A percentile compares a stretch with the other conserved stretches of the same genome.
Evolutionary conservation across 2,888 invertebrate genomes (phyloP).

Genomic region (Pollenia angustigena): DNA sequence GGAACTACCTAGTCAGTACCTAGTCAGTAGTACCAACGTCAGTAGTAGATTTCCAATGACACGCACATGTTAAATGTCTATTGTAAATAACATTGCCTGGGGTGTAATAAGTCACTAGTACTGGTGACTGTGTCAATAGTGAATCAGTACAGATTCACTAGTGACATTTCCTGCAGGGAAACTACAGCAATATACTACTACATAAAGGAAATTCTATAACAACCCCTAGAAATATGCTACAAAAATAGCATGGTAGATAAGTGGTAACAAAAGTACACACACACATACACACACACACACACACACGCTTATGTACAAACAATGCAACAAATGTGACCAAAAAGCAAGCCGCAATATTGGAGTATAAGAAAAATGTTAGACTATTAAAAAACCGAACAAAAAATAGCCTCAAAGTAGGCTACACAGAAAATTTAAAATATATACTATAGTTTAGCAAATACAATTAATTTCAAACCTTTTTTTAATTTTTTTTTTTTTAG

Average conservation of each 20-base stretch:
- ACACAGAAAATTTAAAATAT: conserved; percentile 2
- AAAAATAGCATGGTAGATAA: conserved; percentile 25
- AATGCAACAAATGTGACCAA: conserved; percentile 58
- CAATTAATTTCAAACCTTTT: conserved; percentile 10
- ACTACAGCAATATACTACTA: conserved; percentile 4
- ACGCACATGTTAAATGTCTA: too few relatives aligned
- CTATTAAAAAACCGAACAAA: conserved; percentile 10
- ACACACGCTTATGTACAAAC: not conserved
- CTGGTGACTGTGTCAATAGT: too few relatives aligned
- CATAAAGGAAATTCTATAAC: conserved; percentile 43
- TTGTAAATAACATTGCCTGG: too few relatives aligned
- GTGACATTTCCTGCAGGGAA: too few relatives aligned
- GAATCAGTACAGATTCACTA: too few relatives aligned
- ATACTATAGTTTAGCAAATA: not conserved
- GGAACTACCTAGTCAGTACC: too few relatives aligned
- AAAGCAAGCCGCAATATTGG: conserved; percentile 38
- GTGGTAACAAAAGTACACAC: not conserved
- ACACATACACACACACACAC: not conserved
- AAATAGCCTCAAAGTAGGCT: conserved; percentile 47
- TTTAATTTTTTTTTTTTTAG: not conserved
- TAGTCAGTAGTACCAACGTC: too few relatives aligned
- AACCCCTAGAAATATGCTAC: conserved; percentile 62
- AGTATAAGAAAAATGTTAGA: not conserved
- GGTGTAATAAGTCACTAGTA: too few relatives aligned
- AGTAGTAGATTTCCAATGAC: too few relatives aligned